Evolutionary conservation across 2,113 vertebrate species (phyloP).

Genomic region (Anthoscopus minutus): DNA sequence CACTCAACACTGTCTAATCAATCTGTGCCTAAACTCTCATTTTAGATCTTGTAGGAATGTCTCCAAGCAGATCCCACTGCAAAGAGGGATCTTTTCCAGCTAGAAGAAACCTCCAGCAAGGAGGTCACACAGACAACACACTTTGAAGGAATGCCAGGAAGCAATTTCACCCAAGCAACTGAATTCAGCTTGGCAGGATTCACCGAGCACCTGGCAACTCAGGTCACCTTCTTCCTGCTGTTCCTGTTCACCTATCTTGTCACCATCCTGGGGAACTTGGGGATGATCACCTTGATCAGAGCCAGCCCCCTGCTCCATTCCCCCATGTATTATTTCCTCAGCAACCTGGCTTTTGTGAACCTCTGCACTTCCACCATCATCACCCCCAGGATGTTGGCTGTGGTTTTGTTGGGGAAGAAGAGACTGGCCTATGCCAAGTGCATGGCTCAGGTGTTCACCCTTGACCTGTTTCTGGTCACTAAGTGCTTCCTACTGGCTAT

Average conservation of each 20-base stretch:
- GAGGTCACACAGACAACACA: rapidly evolving
- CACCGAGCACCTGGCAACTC: rapidly evolving
- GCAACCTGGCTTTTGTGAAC: neutral
- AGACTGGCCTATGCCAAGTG: neutral
- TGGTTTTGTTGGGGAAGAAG: neutral
- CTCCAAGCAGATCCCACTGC: neutral
- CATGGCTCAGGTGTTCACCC: neutral
- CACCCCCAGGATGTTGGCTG: neutral
- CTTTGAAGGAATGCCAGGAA: neutral
- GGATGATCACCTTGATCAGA: neutral
- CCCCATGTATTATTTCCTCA: conserved; percentile 1
- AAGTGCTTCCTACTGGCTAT: neutral
- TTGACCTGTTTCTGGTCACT: neutral
- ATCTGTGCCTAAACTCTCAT: neutral
- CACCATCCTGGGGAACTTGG: neutral
- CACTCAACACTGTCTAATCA: neutral
- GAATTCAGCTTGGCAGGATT: neutral
- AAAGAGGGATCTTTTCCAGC: neutral
- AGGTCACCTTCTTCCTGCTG: neutral
- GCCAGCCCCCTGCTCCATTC: neutral
- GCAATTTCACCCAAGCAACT: neutral
- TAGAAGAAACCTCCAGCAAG: neutral
- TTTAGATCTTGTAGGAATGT: neutral
- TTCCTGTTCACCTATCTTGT: neutral
- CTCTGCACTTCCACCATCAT: neutral